These are phyloP conservation scores for Salpingus planirostris DNA, from an alignment of 2,888 invertebrate genomes.

Conservation along the genomic window DNA sequence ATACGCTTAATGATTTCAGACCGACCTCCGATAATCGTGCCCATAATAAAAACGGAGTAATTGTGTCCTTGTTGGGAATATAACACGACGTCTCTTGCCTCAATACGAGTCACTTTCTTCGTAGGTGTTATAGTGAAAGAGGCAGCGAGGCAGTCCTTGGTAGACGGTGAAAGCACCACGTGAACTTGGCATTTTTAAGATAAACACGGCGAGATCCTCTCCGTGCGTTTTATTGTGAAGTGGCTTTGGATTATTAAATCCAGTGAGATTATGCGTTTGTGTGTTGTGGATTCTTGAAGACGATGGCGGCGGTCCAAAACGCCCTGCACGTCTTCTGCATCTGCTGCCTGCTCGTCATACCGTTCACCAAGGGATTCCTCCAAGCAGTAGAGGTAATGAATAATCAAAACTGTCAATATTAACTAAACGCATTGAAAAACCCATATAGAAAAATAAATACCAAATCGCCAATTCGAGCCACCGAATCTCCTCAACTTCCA, in stretches of 20 bases:
- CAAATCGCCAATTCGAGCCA: conserved; percentile 32
- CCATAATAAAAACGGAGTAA: no score
- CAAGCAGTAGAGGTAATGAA: conserved; percentile 8
- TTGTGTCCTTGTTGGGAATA: conserved; percentile 19
- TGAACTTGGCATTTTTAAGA: no score
- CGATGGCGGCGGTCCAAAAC: conserved; percentile 6
- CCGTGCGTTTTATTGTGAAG: no score
- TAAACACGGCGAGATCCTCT: no score
- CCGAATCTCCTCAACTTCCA: no score
- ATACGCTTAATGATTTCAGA: no score
- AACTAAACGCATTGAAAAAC: conserved; percentile 2
- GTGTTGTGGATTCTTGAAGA: conserved; percentile 7
- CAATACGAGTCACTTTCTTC: conserved; percentile 22
- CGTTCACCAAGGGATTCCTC: conserved; percentile 8
- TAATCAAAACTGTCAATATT: no score
- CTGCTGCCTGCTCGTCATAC: conserved; percentile 5
- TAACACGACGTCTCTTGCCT: conserved; percentile 18
- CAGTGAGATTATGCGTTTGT: neutral
- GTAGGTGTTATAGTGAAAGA: conserved; percentile 24
- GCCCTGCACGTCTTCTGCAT: conserved; percentile 8
- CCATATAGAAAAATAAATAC: conserved; percentile 10
- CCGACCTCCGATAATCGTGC: no score
- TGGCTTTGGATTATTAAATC: no score
- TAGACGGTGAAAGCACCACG: conserved; percentile 29
- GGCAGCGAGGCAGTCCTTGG: conserved; percentile 20